Conservation (phyloP, 2,113 vertebrate genomes). For the Chaenogobius annularis region DNA sequence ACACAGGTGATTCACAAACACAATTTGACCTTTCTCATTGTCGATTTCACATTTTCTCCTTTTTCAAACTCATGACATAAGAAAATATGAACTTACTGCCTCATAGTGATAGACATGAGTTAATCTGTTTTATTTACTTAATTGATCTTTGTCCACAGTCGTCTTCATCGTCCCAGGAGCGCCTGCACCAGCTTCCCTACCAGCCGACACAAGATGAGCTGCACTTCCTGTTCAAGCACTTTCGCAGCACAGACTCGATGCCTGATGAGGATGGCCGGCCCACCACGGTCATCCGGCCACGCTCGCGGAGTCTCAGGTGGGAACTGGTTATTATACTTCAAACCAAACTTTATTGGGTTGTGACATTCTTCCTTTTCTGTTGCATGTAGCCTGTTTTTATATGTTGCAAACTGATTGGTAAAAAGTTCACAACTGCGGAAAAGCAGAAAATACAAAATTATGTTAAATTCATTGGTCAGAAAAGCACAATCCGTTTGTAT, state of each 20-base stretch:
- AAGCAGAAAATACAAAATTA: no score
- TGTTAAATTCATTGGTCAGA: no score
- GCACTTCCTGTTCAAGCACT: slow-evolving; percentile 95
- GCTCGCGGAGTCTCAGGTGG: slow-evolving; percentile 94
- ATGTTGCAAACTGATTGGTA: not conserved
- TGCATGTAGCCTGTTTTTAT: not conserved
- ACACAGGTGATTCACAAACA: not conserved
- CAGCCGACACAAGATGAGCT: slow-evolving; percentile 97
- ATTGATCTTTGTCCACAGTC: slow-evolving; percentile 76
- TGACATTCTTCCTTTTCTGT: not conserved
- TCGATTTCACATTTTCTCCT: no score
- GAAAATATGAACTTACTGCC: not conserved
- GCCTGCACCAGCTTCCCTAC: slow-evolving; percentile 95
- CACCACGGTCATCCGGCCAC: slow-evolving; percentile 84
- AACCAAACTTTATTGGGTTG: not conserved
- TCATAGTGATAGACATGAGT: not conserved
- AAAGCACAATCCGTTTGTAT: no score
- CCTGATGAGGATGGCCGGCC: slow-evolving; percentile 86
- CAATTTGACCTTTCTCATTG: not conserved
- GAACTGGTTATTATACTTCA: not conserved
- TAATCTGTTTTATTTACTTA: not conserved
- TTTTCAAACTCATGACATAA: not conserved
- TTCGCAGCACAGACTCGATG: slow-evolving; percentile 91
- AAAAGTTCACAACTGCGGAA: no score
- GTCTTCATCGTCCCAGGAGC: slow-evolving; percentile 96